These are phyloP conservation scores for Parapristionchus giblindavisi DNA, from an alignment of 2,888 invertebrate genomes.

Conservation along the genomic window DNA sequence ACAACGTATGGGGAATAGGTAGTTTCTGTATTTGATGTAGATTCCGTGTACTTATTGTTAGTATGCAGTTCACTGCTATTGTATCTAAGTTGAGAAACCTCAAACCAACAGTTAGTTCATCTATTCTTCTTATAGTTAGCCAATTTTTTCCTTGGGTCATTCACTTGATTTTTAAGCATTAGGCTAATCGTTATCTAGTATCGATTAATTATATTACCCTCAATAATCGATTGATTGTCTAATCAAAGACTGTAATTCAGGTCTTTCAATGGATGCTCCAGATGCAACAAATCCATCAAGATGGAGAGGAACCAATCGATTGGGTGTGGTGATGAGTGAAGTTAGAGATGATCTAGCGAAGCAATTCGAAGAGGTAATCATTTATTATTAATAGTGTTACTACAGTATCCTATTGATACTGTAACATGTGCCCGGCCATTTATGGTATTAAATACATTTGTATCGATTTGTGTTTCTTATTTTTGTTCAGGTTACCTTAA, in stretches of 20 bases:
- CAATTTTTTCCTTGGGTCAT: neutral
- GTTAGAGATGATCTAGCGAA: conserved; percentile 14
- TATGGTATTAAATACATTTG: neutral
- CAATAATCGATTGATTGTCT: neutral
- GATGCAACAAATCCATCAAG: conserved; percentile 17
- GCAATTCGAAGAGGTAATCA: conserved; percentile 8
- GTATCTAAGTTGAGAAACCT: too few species aligned
- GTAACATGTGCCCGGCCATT: neutral
- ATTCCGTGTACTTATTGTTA: neutral
- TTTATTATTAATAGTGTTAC: neutral
- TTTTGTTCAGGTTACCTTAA: too few species aligned
- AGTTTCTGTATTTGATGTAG: neutral
- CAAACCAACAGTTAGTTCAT: too few species aligned
- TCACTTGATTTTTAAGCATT: neutral
- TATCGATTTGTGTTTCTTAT: neutral
- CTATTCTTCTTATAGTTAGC: neutral
- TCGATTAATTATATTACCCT: neutral
- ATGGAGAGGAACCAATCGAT: conserved; percentile 35
- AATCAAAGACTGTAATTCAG: neutral
- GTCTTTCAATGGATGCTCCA: conserved; percentile 36
- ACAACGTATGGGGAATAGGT: conserved; percentile 56
- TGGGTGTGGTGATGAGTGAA: conserved; percentile 32
- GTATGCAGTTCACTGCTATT: too few species aligned
- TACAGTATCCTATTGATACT: neutral
- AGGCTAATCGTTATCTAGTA: neutral